Conservation (phyloP, 2,888 invertebrate genomes). For the Punctoribates punctum region DNA sequence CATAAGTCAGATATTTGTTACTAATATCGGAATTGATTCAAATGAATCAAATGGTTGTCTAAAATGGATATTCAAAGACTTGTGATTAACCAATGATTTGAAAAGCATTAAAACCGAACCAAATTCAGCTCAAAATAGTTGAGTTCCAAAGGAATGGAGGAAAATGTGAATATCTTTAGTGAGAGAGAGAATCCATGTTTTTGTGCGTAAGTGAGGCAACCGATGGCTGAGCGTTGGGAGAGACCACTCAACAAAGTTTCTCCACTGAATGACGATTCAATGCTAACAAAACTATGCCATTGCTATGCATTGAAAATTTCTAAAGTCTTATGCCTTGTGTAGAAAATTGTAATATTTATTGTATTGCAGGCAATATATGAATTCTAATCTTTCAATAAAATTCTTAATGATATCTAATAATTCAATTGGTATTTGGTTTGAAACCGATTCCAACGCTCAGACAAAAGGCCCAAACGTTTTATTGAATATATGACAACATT, state of each 20-base stretch:
- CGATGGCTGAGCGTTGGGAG: slow-evolving; percentile 14
- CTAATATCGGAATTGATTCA: no score
- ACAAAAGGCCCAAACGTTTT: background rate
- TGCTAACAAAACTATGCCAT: slow-evolving; percentile 34
- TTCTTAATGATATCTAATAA: background rate
- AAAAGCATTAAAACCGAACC: no score
- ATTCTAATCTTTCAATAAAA: background rate
- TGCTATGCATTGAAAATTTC: background rate
- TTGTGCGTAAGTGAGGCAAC: background rate
- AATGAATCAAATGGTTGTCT: no score
- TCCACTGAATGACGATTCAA: slow-evolving; percentile 13
- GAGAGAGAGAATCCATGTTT: background rate
- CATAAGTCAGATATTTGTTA: no score
- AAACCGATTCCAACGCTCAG: background rate
- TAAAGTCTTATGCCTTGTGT: background rate
- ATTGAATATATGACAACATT: background rate
- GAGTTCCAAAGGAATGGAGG: no score
- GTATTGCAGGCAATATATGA: background rate
- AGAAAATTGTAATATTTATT: background rate
- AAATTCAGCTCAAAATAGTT: no score
- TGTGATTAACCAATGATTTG: no score
- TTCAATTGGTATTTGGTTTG: background rate
- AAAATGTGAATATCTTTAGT: no score
- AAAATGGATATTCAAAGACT: no score
- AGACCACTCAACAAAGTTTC: slow-evolving; percentile 30